Evolutionary conservation across 2,888 invertebrate genomes (phyloP).

Genomic region (Noctua fimbriata): DNA sequence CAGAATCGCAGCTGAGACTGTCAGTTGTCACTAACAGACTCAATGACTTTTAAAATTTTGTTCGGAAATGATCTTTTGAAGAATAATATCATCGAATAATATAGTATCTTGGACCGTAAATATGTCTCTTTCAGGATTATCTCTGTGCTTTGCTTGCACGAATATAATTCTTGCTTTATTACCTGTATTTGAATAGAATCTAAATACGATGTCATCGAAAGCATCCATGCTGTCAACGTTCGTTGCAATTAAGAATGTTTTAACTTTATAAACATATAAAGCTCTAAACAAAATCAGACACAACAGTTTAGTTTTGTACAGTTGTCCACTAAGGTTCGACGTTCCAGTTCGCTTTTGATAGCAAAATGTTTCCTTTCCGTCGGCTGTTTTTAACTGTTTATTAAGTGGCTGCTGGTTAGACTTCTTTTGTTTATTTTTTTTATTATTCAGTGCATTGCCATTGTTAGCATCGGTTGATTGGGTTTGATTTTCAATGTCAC

Average conservation of each 20-base stretch:
- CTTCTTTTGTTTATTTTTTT: background rate
- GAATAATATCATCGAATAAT: too few species aligned
- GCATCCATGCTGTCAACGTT: constrained; percentile 58
- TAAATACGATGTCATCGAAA: constrained; percentile 66
- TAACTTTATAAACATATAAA: constrained; percentile 44
- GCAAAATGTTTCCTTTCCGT: background rate
- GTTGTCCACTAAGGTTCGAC: constrained; percentile 57
- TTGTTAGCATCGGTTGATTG: background rate
- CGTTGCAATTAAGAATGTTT: constrained; percentile 45
- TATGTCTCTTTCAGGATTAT: constrained; percentile 43
- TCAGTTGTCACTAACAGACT: too few species aligned
- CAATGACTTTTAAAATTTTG: too few species aligned
- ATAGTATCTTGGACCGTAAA: too few species aligned
- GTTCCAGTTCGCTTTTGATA: constrained; percentile 56
- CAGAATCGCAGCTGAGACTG: background rate
- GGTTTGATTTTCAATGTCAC: background rate
- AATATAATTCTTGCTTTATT: constrained; percentile 51
- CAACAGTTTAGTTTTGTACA: constrained; percentile 65
- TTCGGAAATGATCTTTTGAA: too few species aligned
- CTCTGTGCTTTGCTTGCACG: constrained; percentile 65
- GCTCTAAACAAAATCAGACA: constrained; percentile 58
- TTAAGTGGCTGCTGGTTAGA: constrained; percentile 3
- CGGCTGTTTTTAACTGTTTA: background rate
- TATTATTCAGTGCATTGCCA: background rate
- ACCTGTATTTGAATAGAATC: constrained; percentile 42